Percentiles rank a stretch among this genome's conserved stretches.
Conservation (phyloP, 1,140 invertebrate genomes). For the Triops longicaudatus region DNA sequence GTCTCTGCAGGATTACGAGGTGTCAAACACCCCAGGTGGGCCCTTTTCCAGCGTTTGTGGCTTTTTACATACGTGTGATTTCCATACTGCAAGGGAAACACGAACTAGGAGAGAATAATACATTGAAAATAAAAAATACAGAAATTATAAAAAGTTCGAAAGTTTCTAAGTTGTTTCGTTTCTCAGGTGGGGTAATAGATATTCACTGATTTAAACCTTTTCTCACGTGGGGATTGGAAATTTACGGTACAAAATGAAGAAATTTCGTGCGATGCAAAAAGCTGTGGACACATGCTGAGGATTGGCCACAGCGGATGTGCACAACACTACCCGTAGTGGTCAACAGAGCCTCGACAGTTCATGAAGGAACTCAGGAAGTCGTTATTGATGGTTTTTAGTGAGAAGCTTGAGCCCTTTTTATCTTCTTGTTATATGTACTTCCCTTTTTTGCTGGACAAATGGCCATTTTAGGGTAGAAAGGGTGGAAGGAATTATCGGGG, state of each 20-base stretch:
- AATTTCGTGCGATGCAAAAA: too few relatives aligned
- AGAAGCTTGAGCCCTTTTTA: neutral
- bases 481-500: neutral
- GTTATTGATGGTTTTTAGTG: constrained; percentile 3
- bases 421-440: neutral
- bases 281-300: neutral
- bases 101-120: too few relatives aligned
- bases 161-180: too few relatives aligned
- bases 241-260: too few relatives aligned
- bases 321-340: neutral
- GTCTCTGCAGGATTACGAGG: neutral
- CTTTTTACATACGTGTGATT: too few relatives aligned
- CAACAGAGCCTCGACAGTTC: neutral
- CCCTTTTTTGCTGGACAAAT: neutral
- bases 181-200: too few relatives aligned
- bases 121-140: too few relatives aligned
- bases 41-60: neutral
- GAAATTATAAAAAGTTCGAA: too few relatives aligned
- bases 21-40: constrained; percentile 10
- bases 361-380: constrained; percentile 7
- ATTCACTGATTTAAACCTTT: too few relatives aligned
- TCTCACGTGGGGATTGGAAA: too few relatives aligned
- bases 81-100: too few relatives aligned
- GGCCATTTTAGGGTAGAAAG: neutral
- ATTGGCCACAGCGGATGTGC: neutral